A percentile compares a stretch with the other conserved stretches of the same genome.
Conservation (phyloP, 2,797 vertebrate genomes). For the Streptopelia turtur region DNA sequence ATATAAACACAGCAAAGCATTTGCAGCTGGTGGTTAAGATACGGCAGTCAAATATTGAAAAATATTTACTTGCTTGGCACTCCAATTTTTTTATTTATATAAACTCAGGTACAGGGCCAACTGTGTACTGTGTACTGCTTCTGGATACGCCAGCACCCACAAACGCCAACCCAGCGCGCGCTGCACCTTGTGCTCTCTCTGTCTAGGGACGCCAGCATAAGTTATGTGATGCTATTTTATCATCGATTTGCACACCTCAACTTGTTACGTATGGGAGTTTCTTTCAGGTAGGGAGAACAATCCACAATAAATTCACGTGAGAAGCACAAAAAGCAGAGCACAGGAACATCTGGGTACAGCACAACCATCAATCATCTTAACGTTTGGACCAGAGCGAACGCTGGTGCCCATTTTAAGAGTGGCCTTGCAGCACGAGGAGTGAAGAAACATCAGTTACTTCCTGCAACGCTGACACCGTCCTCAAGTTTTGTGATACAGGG, state of each 20-base stretch:
- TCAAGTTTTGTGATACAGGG: neutral
- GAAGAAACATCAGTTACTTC: neutral
- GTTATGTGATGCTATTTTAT: neutral
- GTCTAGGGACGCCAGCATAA: neutral
- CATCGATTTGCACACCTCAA: neutral
- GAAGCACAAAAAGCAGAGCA: neutral
- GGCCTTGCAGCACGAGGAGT: neutral
- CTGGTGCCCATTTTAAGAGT: neutral
- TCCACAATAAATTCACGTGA: neutral
- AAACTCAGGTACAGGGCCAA: neutral
- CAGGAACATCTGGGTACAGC: neutral
- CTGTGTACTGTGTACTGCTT: neutral
- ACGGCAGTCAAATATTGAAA: slow-evolving; percentile 56
- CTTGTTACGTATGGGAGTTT: neutral
- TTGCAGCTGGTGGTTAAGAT: slow-evolving; percentile 60
- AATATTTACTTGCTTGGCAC: slow-evolving; percentile 49
- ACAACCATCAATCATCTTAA: neutral
- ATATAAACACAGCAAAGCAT: slow-evolving; percentile 65
- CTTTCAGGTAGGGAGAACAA: neutral
- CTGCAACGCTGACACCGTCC: neutral
- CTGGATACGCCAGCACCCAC: neutral
- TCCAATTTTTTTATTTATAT: neutral
- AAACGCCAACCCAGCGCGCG: neutral
- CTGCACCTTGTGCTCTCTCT: neutral
- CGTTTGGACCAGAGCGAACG: neutral